Evolutionary conservation across 2,888 invertebrate genomes (phyloP), one percentile per base, ranked within the genome.

Genomic region (Oscheius myriophilus): DNA sequence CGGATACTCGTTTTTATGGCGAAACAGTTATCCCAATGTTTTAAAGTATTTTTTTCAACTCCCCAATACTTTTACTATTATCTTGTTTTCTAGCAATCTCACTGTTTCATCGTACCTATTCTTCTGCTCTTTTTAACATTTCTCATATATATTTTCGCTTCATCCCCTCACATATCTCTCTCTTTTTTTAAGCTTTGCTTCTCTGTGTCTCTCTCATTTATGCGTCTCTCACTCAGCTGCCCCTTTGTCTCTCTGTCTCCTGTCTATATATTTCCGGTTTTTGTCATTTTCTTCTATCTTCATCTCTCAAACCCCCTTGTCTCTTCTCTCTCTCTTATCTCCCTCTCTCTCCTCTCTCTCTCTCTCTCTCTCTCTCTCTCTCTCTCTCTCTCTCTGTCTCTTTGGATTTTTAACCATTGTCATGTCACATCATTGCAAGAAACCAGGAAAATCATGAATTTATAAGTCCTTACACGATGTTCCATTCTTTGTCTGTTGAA

Each of bases 281-380:
- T 62, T 43, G 39, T 51, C 25, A 51, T 25, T 9, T 25, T 39
- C 51, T 52, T 23, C 46, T 41, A 16, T 46, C 54, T 43, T 23
- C 41, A 18, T 23, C 55, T 49, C 45, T 55, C 53, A 33, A 14
- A 23, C 39, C 23, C 42, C 9, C 57, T 25, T 53, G 45, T 49
- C 21, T 43, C n/a, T 57, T 52, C 43, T 63, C 52, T 66, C 43
- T 61, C 61, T 54, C 53, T 70, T 66, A 61, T 52, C 58, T 53
- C 53, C 54, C 25, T 46, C 61, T 54, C 43, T 54, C 69, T 55
- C 65, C 25, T 45, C 61, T 52, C 23, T 12, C 33, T 39, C 33
- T 69, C 58, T 63, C 41, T 49, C n/a, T 57, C 45, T 67, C 43
- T 63, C 53, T 43, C 39, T 43, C 21, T 18, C 14, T 43, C 45